Evolutionary conservation across 2,888 invertebrate genomes (phyloP), one percentile per base, ranked within the genome.

Genomic region (Pollenia griseotomentosa): DNA sequence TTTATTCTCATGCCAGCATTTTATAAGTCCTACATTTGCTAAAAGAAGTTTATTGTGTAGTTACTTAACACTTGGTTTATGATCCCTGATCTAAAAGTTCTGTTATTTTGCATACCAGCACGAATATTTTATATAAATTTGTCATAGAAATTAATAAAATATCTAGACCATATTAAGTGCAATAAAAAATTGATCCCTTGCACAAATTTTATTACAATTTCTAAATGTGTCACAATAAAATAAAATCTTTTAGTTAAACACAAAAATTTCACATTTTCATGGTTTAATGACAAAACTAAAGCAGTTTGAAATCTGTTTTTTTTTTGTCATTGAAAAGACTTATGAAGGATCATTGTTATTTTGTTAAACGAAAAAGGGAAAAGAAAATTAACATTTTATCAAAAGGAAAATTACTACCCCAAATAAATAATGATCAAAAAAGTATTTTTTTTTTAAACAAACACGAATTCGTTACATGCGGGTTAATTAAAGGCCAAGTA

Each of bases 331-430:
- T 51, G 7, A 11, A 53, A 33, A n/a, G 7, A 11, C 48, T 2
- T 19, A 78, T 61, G 59, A 51, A 19, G 59, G 79, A 79, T 61
- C 19, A 79, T 79, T 70, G 59, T 79, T 78, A 10, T n/a, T 12
- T 61, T 19, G 46, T n/a, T 0, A 48, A 61, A 12, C 23, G n/a
- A n/a, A 10, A 59, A 8, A 11, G 44, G 57, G 44, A 53, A 68
- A 5, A 14, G 2, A 68, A 48, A 23, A 51, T 33, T 5, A 33
- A 6, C 33, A 48, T 5, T 71, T 3, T 16, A 7, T 48, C 2
- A 51, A n/a, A 0, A 42, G 9, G 23, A 44, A 71, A 71, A 8
- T 11, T 10, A 61, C 19, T 44, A 2, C 48, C 51, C 33, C 16
- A 12, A n/a, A 11, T 51, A 42, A 44, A 70, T 71, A 57, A 19